Evolutionary conservation across 2,113 vertebrate genomes (phyloP), one percentile per base, ranked within the genome.

Genomic region (Nyctereutes procyonoides): DNA sequence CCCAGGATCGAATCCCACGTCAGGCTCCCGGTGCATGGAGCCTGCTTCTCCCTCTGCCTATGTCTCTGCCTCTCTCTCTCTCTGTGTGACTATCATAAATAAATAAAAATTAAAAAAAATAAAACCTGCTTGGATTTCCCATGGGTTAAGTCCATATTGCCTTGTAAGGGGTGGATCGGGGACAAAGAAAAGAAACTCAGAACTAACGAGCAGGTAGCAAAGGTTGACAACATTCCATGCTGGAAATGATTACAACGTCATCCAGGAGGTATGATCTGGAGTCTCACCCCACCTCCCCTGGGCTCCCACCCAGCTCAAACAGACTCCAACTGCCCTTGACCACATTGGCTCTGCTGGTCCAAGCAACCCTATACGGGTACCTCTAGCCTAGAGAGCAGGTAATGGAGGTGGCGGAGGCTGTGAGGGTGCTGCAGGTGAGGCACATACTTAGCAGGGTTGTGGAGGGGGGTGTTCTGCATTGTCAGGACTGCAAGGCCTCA

Each of bases 231-330:
- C 60, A 67, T 53, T 82, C 80, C 76, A 48, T 8, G 13, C 73
- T 79, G 60, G 90, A 94, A 94, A 83, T 51, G 56, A 95, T 92
- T n/a, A 81, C 69, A 92, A 11, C 4, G 26, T 76, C 51, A 20
- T 20, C 65, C 51, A 17, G 89, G 43, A 87, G 63, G 20, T 26
- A 48, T 24, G 69, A 84, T 8, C 48, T 85, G 71, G 55, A 24
- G 22, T 55, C 63, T 73, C 48, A 9, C 15, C 58, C 92, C n/a
- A 8, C 10, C 4, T 22, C 1, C 17, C 38, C 8, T 22, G 60
- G 60, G n/a, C n/a, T 73, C 9, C 62, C 48, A 1, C 12, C 62
- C 51, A 71, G 43, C 90, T 93, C 56, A 9, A 13, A 79, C 4
- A 0, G 65, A 96, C 48, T 43, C 79, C 58, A 56, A 0, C 16